Conservation (phyloP, 2,888 invertebrate species). For the Syritta pipiens region DNA sequence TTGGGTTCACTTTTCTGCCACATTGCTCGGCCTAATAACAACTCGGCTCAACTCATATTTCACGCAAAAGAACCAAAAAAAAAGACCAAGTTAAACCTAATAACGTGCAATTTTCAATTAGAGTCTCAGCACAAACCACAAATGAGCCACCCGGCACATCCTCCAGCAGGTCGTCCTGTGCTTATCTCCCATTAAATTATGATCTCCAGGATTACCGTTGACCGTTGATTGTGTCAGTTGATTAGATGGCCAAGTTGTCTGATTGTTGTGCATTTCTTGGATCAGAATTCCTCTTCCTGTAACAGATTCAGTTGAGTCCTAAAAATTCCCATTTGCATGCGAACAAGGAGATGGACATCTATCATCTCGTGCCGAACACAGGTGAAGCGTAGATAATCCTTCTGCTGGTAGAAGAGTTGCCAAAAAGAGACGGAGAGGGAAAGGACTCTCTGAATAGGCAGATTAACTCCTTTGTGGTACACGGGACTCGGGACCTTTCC, state of each 20-base stretch:
- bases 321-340: conserved; percentile 49
- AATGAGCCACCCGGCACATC: conserved; percentile 13
- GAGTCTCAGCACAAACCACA: conserved; percentile 12
- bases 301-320: not conserved
- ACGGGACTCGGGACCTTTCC: conserved; percentile 28
- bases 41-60: conserved; percentile 43
- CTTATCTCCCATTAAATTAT: conserved; percentile 65
- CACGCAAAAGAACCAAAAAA: conserved; percentile 35
- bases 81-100: conserved; percentile 41
- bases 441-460: conserved; percentile 26
- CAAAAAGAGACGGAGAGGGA: conserved; percentile 7
- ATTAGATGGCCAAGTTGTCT: conserved; percentile 26
- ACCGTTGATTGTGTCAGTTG: conserved; percentile 62
- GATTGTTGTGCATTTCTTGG: conserved; percentile 37
- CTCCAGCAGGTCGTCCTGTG: no score
- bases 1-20: not conserved
- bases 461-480: conserved; percentile 66
- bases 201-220: conserved; percentile 46
- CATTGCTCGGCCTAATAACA: conserved; percentile 12
- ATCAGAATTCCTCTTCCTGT: not conserved
- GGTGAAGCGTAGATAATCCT: conserved; percentile 61
- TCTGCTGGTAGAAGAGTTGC: conserved; percentile 52
- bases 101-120: conserved; percentile 33
- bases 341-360: conserved; percentile 15
- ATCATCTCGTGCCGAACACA: conserved; percentile 4